Percentiles rank a stretch among this genome's conserved stretches.
Evolutionary conservation across 2,888 invertebrate species (phyloP).

Genomic region (Catocala sponsa): DNA sequence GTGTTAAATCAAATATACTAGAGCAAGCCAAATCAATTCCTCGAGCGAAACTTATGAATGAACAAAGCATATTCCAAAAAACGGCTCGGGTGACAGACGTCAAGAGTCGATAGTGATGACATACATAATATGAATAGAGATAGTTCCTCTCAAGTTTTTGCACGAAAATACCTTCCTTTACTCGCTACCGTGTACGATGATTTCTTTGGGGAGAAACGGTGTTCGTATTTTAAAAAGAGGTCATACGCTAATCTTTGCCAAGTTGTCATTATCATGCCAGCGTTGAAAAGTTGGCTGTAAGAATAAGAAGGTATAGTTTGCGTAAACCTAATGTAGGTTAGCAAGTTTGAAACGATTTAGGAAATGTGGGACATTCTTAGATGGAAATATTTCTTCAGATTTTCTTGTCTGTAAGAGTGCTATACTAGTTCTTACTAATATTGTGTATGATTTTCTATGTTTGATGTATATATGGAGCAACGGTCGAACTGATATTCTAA

Average conservation of each 20-base stretch:
- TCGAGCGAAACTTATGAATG: conserved; percentile 29
- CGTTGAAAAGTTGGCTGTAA: neutral
- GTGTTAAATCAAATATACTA: neutral
- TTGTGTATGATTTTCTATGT: no score
- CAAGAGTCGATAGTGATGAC: conserved; percentile 41
- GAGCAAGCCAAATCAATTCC: conserved; percentile 18
- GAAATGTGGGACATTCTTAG: no score
- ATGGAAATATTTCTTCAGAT: no score
- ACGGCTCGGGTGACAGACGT: conserved; percentile 41
- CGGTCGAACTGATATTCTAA: no score
- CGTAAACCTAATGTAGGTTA: no score
- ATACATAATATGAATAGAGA: conserved; percentile 45
- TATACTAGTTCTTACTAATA: no score
- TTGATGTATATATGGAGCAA: no score
- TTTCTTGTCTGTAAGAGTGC: no score
- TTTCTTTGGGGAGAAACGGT: neutral
- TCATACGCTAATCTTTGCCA: neutral
- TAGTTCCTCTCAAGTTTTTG: conserved; percentile 37
- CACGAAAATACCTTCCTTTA: conserved; percentile 16
- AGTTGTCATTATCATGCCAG: neutral
- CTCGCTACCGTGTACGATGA: neutral
- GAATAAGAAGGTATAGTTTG: no score
- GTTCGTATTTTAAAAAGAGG: neutral
- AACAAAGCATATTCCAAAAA: conserved; percentile 41
- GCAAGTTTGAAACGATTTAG: no score